A percentile compares a stretch with the other conserved stretches of the same genome.
phyloP scores from a whole-genome alignment of 2,888 invertebrate species.

The Spialia ferax region DNA sequence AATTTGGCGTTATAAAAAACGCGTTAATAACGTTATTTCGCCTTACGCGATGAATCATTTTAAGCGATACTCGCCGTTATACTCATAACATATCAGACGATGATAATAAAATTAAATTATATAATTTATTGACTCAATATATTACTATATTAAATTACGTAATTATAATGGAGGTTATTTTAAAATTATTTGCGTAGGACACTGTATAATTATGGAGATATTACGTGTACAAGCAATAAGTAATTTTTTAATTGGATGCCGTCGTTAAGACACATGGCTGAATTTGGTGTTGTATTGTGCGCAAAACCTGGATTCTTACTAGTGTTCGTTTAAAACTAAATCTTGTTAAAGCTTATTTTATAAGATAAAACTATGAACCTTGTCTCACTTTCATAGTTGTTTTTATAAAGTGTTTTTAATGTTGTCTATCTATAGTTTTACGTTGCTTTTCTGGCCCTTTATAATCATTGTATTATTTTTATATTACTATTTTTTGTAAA shows the following conservation, averaged over 20 bases:
- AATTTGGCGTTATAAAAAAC: no score
- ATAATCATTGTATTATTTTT: no score
- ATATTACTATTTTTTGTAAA: no score
- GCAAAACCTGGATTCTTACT: conserved; percentile 67
- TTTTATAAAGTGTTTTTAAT: no score
- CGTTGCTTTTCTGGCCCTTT: no score
- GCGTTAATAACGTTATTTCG: background rate
- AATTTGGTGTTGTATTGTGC: conserved; percentile 80
- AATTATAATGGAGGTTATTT: conserved; percentile 57
- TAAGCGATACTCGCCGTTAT: conserved; percentile 10
- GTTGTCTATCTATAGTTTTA: no score
- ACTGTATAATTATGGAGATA: conserved; percentile 60
- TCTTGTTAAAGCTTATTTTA: background rate
- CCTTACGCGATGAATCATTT: background rate
- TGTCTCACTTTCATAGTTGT: background rate
- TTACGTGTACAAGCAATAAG: conserved; percentile 87
- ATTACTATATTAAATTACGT: conserved; percentile 51
- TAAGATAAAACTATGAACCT: background rate
- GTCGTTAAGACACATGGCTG: conserved; percentile 72
- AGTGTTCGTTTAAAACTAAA: conserved; percentile 33
- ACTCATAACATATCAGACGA: conserved; percentile 69
- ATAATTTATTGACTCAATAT: conserved; percentile 52
- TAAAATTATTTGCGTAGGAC: conserved; percentile 80
- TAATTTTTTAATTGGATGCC: conserved; percentile 78
- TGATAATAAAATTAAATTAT: conserved; percentile 62